A percentile compares a stretch with the other conserved stretches of the same genome.
Conservation (phyloP, 2,113 vertebrate genomes). For the Lophotis ruficrista region DNA sequence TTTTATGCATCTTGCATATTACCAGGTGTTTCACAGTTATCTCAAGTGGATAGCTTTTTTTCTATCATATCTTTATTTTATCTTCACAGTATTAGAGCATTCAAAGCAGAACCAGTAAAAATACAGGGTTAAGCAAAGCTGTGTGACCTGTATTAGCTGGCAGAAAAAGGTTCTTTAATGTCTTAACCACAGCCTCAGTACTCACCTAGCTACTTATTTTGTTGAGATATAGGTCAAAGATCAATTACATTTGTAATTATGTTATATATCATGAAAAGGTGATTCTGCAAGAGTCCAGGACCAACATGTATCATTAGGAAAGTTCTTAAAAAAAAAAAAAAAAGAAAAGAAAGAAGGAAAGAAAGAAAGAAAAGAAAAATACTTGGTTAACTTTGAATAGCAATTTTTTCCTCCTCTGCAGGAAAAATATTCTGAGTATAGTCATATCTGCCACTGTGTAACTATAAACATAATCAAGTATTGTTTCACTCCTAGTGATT, state of each 20-base stretch:
- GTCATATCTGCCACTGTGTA: not conserved
- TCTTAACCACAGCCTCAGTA: conserved; percentile 47
- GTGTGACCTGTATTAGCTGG: not conserved
- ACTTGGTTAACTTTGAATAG: not conserved
- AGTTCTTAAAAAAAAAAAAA: not conserved
- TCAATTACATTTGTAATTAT: conserved; percentile 70
- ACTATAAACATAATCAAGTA: not conserved
- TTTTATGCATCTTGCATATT: not conserved
- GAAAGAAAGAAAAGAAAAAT: not conserved
- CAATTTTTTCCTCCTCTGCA: not conserved
- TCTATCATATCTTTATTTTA: not conserved
- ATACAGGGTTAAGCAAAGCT: not conserved
- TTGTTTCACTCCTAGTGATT: conserved; percentile 32
- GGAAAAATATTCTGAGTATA: not conserved
- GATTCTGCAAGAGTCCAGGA: conserved; percentile 9
- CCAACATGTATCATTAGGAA: conserved; percentile 35
- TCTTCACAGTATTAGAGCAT: not conserved
- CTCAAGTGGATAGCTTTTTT: not conserved
- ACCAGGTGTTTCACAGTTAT: not conserved
- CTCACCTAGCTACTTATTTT: conserved; percentile 51
- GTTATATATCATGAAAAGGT: conserved; percentile 40
- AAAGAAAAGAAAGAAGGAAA: not conserved
- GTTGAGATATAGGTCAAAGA: conserved; percentile 69
- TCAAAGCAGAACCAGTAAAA: conserved; percentile 26
- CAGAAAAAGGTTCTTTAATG: not conserved